phyloP scores from a whole-genome alignment of 2,888 invertebrate species.

The Dione juno region DNA sequence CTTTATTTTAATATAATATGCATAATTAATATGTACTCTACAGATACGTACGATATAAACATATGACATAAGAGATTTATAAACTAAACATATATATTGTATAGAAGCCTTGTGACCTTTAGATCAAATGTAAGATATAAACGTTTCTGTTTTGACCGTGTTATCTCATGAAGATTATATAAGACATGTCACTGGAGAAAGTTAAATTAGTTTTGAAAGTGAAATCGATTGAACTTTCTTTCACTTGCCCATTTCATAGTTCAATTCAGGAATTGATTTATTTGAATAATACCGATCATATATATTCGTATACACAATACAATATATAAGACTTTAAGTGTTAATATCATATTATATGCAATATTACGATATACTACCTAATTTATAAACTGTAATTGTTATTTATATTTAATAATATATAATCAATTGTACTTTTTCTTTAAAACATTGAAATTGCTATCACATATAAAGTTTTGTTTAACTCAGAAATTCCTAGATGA shows the following conservation, averaged over 20 bases:
- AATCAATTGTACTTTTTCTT: not conserved
- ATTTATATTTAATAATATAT: not conserved
- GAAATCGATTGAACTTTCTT: slow-evolving; percentile 84
- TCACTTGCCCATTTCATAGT: slow-evolving; percentile 79
- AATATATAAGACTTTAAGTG: not conserved
- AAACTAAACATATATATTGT: not conserved
- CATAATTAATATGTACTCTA: not conserved
- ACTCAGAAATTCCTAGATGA: not conserved
- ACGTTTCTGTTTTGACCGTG: slow-evolving; percentile 75
- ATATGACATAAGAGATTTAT: too few species aligned
- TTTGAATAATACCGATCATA: slow-evolving; percentile 59
- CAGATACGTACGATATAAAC: too few species aligned
- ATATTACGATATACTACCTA: not conserved
- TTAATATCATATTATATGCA: not conserved
- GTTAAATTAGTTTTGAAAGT: slow-evolving; percentile 84
- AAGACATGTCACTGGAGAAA: slow-evolving; percentile 83
- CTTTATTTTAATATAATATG: not conserved
- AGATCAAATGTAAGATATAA: slow-evolving; percentile 59
- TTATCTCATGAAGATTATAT: slow-evolving; percentile 78
- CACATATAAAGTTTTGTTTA: not conserved
- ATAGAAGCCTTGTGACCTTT: slow-evolving; percentile 65
- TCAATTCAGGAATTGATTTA: slow-evolving; percentile 57
- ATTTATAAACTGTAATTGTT: not conserved
- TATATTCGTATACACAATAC: too few species aligned
- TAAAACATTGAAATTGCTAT: not conserved